Evolutionary conservation across 37 sponge, comb jelly and placozoan genomes (phyloP).

Genomic region (Amphimedon queenslandica): DNA sequence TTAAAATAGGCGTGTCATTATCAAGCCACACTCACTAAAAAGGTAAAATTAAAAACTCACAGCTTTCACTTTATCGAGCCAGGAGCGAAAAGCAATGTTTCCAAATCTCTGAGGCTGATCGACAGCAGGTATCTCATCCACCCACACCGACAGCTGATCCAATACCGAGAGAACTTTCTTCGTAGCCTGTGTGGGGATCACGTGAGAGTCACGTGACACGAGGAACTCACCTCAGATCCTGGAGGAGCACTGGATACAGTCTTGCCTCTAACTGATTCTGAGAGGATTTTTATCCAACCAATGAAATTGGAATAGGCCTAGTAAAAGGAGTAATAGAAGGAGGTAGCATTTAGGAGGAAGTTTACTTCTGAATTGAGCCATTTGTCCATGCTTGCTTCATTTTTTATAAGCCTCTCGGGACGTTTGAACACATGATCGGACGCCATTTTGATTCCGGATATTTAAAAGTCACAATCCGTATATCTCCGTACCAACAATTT

Average conservation of each 20-base stretch:
- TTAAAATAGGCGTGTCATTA: too few species aligned
- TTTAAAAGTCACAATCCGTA: background rate
- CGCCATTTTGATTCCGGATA: background rate
- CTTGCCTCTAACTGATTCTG: slow-evolving; percentile 69
- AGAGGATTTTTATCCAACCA: slow-evolving; percentile 57
- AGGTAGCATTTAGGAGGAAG: too few species aligned
- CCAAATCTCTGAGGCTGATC: slow-evolving; percentile 91
- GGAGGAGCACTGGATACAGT: slow-evolving; percentile 44
- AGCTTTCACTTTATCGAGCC: slow-evolving; percentile 63
- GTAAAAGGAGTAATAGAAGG: background rate
- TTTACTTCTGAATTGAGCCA: slow-evolving; percentile 69
- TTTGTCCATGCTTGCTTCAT: slow-evolving; percentile 41
- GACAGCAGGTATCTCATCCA: slow-evolving; percentile 69
- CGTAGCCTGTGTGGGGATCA: slow-evolving; percentile 18
- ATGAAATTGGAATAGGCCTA: slow-evolving; percentile 73
- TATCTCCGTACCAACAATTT: background rate
- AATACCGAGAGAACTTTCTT: slow-evolving; percentile 35
- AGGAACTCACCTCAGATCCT: slow-evolving; percentile 15
- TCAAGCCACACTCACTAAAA: too few species aligned
- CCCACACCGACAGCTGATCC: slow-evolving; percentile 53
- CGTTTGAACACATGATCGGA: slow-evolving; percentile 10
- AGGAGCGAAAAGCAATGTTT: slow-evolving; percentile 81
- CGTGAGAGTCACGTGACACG: too few species aligned
- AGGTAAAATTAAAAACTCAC: slow-evolving; percentile 17
- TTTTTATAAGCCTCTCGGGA: slow-evolving; percentile 44